Evolutionary conservation across 2,888 invertebrate genomes (phyloP).

Genomic region (Embidobia sp.): DNA sequence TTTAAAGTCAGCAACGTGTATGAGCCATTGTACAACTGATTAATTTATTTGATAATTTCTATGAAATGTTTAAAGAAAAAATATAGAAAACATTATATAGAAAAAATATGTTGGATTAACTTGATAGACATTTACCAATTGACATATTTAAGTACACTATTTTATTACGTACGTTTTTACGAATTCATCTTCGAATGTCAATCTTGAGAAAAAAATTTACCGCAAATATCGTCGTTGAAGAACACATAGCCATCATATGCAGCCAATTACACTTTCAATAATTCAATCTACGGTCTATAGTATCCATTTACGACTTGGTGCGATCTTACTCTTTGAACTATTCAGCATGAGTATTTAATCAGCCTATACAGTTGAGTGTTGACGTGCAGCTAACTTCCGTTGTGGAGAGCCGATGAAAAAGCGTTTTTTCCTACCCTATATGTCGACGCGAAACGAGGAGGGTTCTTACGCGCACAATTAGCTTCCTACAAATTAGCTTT

Average conservation of each 20-base stretch:
- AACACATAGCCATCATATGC: conserved; percentile 11
- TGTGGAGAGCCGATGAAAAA: conserved; percentile 9
- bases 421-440: conserved; percentile 22
- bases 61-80: no score
- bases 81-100: no score
- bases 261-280: conserved; percentile 38
- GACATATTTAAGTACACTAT: no score
- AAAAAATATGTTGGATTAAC: no score
- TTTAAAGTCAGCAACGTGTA: no score
- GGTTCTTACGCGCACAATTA: conserved; percentile 41
- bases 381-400: conserved; percentile 48
- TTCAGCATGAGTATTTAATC: conserved; percentile 54
- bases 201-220: conserved; percentile 11
- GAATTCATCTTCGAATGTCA: no score
- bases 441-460: conserved; percentile 20
- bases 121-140: no score
- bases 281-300: conserved; percentile 48
- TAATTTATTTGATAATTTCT: no score
- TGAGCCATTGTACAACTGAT: no score
- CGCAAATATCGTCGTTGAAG: conserved; percentile 23
- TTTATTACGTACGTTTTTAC: no score
- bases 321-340: conserved; percentile 57
- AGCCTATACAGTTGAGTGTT: conserved; percentile 35
- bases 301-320: conserved; percentile 28
- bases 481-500: conserved; percentile 53